Evolutionary conservation across 2,888 invertebrate genomes (phyloP), one percentile per base, ranked within the genome.

Genomic region (Notodromas monacha): DNA sequence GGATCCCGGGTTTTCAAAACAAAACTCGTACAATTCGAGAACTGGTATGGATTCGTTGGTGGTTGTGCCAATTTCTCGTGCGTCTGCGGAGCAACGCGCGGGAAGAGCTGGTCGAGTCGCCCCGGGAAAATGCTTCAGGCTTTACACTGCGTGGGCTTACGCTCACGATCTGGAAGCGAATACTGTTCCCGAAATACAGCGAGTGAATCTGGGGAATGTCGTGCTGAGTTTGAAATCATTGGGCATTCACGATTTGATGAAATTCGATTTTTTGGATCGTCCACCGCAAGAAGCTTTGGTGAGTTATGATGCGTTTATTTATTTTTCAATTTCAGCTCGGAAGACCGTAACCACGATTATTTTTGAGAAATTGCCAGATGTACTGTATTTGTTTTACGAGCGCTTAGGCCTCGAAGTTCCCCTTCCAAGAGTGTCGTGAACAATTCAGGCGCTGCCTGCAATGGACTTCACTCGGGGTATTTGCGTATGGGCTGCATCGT

Each of bases 1-100:
- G 38, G 96, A 96, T 55, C 86, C 92, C n/a, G 96, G 96, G 1
- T 99, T 89, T 54, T 79, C 81, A 29, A 96, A 96, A 48, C 89
- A 92, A 52, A 92, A 92, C 46, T 84, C 86, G 51, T 99, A 86
- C 45, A 60, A 92, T 54, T 84, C 92, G 0, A 61, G 81, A 39
- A 86, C 86, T 2, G 92, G 92, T 14, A 92, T 99, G 77, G 92
- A 96, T 47, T 86, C 86, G 40, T 57, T 99, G 34, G 74, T 84
- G 56, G 84, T 96, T 3, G 84, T 84, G n/a, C 92, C 92, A 3
- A 81, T 96, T 37, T 92, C 89, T 3, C 86, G 86, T 49, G 55
- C 12, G 12, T 89, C 89, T 27, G 89, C 96, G 2, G 89, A 89
- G 55, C 92, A 96, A 52, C 58, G 92, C 41, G 89, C 92, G 2